Base-by-base conservation (phyloP, 2,888 invertebrate genomes). In the Netelia melanura region DNA sequence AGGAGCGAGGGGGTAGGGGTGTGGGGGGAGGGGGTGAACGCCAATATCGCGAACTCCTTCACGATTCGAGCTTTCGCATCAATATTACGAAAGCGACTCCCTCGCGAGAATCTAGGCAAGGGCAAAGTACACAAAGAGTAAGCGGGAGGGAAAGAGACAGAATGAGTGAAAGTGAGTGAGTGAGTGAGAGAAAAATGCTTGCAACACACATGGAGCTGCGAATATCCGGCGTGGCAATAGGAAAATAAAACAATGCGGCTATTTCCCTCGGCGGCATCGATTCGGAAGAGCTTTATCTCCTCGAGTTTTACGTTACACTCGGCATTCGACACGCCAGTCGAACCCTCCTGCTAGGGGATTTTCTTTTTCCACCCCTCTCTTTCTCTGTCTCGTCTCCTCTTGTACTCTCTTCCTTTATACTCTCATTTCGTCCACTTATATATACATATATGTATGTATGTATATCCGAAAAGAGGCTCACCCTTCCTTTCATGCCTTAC, bases 221-320 rank as follows among this genome's bases (percentile, higher is more conserved):
- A 61, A 78, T 68, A 70, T 78, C 61, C 68, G 48, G 25, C 25
- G 43, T 17, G 61, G 78, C 74, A 78, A 84, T 84, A 70, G 81
- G 78, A 84, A 81, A 81, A 81, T 67, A 78, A 84, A 81, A 81
- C 78, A 84, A 81, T 77, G 77, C 84, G 64, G 67, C 77, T 56
- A 78, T 81, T 81, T 80, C 54, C 30, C 80, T 61, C 78, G 62
- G 62, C 75, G 64, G 85, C 75, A 83, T 82, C 82, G 85, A 85
- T 83, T 75, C 82, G 85, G 64, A 85, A 85, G 70, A 85, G 82
- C 85, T 83, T 81, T 82, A 82, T 84, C 84, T 84, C 48, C 64
- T 30, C 74, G 77, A 81, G 81, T 77, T 84, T 78, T 74, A 77
- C 81, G 84, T 81, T 77, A 81, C 74, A 56, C 81, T 77, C 81